These are phyloP conservation scores for Passer domesticus DNA, from an alignment of 2,113 vertebrate genomes.

Conservation along the genomic window DNA sequence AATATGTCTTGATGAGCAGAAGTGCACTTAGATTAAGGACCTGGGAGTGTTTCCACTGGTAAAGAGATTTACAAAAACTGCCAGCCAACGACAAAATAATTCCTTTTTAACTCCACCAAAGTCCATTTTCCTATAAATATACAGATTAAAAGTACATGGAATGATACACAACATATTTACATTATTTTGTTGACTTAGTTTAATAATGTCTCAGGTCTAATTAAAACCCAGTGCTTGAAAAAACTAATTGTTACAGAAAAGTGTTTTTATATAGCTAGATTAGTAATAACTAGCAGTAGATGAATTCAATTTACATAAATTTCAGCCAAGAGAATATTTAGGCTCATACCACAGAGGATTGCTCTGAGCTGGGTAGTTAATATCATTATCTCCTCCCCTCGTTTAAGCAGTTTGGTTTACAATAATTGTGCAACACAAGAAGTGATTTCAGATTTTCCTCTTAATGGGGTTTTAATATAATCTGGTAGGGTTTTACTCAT, in stretches of 20 bases:
- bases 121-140: not conserved
- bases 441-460: slow-evolving; percentile 85
- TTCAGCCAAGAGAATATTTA: slow-evolving; percentile 91
- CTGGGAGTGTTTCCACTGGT: not conserved
- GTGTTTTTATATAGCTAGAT: slow-evolving; percentile 82
- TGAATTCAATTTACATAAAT: slow-evolving; percentile 99
- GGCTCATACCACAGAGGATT: slow-evolving; percentile 92
- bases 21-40: not conserved
- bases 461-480: slow-evolving; percentile 85
- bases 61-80: not conserved
- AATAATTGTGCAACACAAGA: slow-evolving; percentile 89
- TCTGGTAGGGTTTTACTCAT: slow-evolving; percentile 78
- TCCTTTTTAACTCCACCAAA: not conserved
- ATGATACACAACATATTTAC: slow-evolving; percentile 79
- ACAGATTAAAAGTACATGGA: slow-evolving; percentile 22
- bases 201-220: slow-evolving; percentile 82
- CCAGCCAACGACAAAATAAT: not conserved
- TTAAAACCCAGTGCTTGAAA: slow-evolving; percentile 90
- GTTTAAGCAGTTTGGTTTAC: slow-evolving; percentile 87
- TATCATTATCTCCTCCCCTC: slow-evolving; percentile 92
- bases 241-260: slow-evolving; percentile 92
- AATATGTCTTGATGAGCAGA: not conserved
- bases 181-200: slow-evolving; percentile 27
- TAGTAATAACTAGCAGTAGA: slow-evolving; percentile 93
- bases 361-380: slow-evolving; percentile 93